phyloP scores from a whole-genome alignment of 2,113 vertebrate species.

The Phylloscopus trochilus region DNA sequence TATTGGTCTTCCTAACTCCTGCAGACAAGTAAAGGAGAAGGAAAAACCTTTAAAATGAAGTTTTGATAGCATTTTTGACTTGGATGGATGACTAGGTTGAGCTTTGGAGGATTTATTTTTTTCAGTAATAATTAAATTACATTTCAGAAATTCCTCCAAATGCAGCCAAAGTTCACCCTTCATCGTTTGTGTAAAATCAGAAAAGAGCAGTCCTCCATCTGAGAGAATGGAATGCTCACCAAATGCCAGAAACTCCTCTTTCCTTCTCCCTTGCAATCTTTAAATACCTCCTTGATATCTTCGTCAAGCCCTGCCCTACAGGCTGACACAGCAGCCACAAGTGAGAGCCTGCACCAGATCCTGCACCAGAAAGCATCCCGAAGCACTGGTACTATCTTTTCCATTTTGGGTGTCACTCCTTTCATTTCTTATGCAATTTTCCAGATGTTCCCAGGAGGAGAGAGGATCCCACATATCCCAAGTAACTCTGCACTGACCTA shows the following conservation, averaged over 20 bases:
- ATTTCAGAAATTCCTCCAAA: background rate
- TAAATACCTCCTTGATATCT: background rate
- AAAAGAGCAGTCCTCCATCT: background rate
- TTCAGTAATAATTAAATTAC: background rate
- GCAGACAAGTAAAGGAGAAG: background rate
- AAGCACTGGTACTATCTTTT: background rate
- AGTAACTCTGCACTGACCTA: fast-evolving
- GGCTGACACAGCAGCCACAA: background rate
- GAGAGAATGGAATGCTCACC: background rate
- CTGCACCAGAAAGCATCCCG: background rate
- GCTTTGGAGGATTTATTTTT: background rate
- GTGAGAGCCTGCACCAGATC: background rate
- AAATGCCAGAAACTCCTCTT: background rate
- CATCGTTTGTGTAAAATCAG: background rate
- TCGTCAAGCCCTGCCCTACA: background rate
- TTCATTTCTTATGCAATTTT: background rate
- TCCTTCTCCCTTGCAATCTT: background rate
- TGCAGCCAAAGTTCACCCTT: background rate
- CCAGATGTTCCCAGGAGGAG: background rate
- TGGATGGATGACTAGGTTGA: background rate
- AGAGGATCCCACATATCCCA: background rate
- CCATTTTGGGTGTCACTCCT: background rate
- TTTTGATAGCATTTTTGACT: background rate
- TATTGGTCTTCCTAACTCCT: background rate
- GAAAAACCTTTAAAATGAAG: background rate